Conservation (phyloP, 2,888 invertebrate genomes). For the Pseudeuparius sepicola region DNA sequence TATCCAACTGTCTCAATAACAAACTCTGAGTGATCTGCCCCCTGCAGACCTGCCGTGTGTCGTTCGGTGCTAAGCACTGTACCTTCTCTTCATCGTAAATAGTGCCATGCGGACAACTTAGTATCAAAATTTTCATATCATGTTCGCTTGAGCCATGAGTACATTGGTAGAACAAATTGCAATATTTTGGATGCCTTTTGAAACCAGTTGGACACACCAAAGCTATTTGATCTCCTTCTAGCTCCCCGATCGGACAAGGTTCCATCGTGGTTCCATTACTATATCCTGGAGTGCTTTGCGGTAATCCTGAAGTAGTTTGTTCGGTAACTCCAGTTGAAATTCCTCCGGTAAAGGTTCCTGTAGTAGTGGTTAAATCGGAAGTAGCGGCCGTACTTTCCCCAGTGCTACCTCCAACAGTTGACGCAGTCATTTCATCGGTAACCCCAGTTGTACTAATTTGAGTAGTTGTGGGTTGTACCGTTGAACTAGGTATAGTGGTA, state of each 20-base stretch:
- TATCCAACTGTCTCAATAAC: slow-evolving; percentile 45
- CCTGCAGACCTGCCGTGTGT: slow-evolving; percentile 45
- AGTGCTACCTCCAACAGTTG: slow-evolving; percentile 19
- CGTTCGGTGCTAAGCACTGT: slow-evolving; percentile 58
- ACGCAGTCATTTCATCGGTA: not conserved
- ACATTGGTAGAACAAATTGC: slow-evolving; percentile 78
- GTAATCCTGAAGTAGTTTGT: not conserved
- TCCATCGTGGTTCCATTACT: slow-evolving; percentile 18
- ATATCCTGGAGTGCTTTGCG: not conserved
- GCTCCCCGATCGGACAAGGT: slow-evolving; percentile 44
- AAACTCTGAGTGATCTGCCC: slow-evolving; percentile 46
- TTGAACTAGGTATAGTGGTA: too few species aligned
- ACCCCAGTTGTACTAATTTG: slow-evolving; percentile 10
- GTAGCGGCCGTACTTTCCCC: slow-evolving; percentile 16
- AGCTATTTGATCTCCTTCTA: slow-evolving; percentile 59
- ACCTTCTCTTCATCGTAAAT: slow-evolving; percentile 63
- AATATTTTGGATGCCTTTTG: slow-evolving; percentile 70
- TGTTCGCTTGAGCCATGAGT: slow-evolving; percentile 51
- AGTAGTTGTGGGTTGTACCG: slow-evolving; percentile 8
- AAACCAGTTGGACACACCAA: slow-evolving; percentile 77
- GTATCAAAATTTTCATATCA: slow-evolving; percentile 62
- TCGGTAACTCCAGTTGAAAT: slow-evolving; percentile 3
- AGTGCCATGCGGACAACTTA: slow-evolving; percentile 68
- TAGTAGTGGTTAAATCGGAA: slow-evolving; percentile 22
- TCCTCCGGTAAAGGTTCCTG: not conserved